phyloP scores from a whole-genome alignment of 2,888 invertebrate species.

The Drosophila setosimentum region DNA sequence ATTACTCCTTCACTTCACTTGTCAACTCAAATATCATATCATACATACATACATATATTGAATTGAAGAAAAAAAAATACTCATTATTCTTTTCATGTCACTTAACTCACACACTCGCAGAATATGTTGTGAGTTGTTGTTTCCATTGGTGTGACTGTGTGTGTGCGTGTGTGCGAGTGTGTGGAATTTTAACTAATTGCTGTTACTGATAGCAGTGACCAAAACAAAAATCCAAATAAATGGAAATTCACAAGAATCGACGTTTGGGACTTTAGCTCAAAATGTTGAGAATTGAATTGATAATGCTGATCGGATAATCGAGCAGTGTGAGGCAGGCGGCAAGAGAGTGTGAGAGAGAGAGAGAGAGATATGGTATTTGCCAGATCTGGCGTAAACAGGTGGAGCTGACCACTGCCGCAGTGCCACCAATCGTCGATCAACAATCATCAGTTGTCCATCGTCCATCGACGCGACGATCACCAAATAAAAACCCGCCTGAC shows the following conservation, averaged over 20 bases:
- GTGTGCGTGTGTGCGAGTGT: neutral
- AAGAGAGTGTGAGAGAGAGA: neutral
- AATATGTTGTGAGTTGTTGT: conserved; percentile 15
- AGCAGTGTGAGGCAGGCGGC: neutral
- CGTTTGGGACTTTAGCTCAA: conserved; percentile 24
- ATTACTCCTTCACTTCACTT: neutral
- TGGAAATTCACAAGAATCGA: conserved; percentile 11
- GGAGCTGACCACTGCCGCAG: conserved; percentile 32
- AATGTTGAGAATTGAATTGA: conserved; percentile 3
- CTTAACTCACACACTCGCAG: conserved; percentile 1
- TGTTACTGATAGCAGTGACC: conserved; percentile 33
- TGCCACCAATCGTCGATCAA: conserved; percentile 5
- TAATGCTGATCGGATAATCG: conserved; percentile 1
- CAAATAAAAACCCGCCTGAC: conserved; percentile 70
- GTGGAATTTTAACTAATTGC: conserved; percentile 43
- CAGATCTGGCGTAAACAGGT: conserved; percentile 40
- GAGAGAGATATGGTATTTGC: neutral
- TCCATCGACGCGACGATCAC: neutral
- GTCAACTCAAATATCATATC: neutral
- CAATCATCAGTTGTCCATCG: conserved; percentile 6
- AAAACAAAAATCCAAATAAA: conserved; percentile 26
- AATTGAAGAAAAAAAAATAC: neutral
- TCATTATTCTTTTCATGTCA: neutral
- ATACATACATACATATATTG: neutral
- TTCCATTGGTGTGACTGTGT: conserved; percentile 2